Base-by-base conservation (phyloP, 2,113 vertebrate species). In the Oxyruncus cristatus region DNA sequence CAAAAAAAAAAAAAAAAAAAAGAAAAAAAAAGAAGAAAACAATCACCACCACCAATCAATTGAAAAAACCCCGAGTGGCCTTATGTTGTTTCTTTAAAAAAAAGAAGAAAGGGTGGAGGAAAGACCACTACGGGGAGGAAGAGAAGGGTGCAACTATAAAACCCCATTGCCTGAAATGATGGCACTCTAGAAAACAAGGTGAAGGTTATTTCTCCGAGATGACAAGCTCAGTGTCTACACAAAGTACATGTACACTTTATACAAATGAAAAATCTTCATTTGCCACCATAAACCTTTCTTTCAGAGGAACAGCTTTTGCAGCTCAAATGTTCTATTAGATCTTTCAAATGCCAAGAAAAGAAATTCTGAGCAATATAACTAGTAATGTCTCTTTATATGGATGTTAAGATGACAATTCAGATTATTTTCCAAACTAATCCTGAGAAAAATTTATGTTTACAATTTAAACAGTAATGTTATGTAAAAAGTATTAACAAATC, bases 401-500 rank as follows among this genome's bases (percentile, higher is more conserved):
- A 97, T 97, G 97, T 97, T 97, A 97, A 96, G 92, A 96, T 97
- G 97, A 98, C 98, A 97, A 97, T 95, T 98, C 97, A 97, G 96
- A 97, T 97, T 97, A 96, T 97, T 97, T 96, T 97, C 97, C 96
- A 97, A 98, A 98, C 97, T 98, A 97, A 97, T 98, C 98, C 97
- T 98, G 97, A 98, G 97, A 98, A 98, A 98, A 98, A 98, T 96
- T 95, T 91, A 97, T 98, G 97, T 98, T 98, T 98, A 98, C 97
- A 96, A 97, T 98, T 98, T 98, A 98, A 98, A 98, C 97, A 97
- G 97, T 97, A 97, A 98, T 98, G 97, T 98, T 97, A 98, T 98
- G 98, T 98, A 98, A 98, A 98, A 98, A 98, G 98, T 98, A 98
- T 98, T 98, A 98, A 98, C 98, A 98, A 98, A 98, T 98, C 97